Percentiles rank a stretch among this genome's conserved stretches.
phyloP scores from a whole-genome alignment of 2,888 invertebrate genomes.

The Hirtodrosophila cameraria region DNA sequence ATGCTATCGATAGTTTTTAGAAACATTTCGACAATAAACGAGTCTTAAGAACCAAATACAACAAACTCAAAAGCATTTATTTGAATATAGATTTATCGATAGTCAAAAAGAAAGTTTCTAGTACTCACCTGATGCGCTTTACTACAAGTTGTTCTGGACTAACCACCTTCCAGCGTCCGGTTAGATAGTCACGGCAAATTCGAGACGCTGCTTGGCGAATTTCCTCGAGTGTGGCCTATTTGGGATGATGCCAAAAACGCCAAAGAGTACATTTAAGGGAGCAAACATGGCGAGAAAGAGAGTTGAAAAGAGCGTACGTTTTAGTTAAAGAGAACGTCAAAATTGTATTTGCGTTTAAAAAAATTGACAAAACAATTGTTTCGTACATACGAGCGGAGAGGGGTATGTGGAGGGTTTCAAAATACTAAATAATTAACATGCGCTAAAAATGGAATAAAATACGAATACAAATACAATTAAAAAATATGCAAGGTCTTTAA shows the following conservation, averaged over 20 bases:
- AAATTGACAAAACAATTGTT: slow-evolving; percentile 60
- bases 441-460: slow-evolving; percentile 9
- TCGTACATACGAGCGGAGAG: neutral
- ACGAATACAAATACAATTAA: neutral
- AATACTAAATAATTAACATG: slow-evolving; percentile 19
- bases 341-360: slow-evolving; percentile 20
- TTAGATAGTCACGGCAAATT: slow-evolving; percentile 94
- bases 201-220: slow-evolving; percentile 93
- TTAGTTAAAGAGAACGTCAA: neutral
- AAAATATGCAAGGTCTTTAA: slow-evolving; percentile 9
- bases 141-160: slow-evolving; percentile 91
- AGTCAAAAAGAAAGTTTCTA: too few species aligned
- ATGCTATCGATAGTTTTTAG: too few species aligned
- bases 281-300: slow-evolving; percentile 11
- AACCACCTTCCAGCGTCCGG: slow-evolving; percentile 95
- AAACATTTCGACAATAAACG: too few species aligned
- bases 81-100: too few species aligned
- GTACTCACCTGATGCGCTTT: slow-evolving; percentile 91
- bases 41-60: too few species aligned
- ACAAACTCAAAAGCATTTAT: slow-evolving; percentile 1
- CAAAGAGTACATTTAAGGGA: slow-evolving; percentile 4
- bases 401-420: neutral
- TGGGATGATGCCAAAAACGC: slow-evolving; percentile 7
- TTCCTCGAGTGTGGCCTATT: slow-evolving; percentile 85
- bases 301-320: slow-evolving; percentile 4